Percentiles rank a stretch among this genome's conserved stretches.
These are phyloP conservation scores for Anagyrus pseudococci DNA, from an alignment of 2,888 invertebrate species.

Conservation along the genomic window DNA sequence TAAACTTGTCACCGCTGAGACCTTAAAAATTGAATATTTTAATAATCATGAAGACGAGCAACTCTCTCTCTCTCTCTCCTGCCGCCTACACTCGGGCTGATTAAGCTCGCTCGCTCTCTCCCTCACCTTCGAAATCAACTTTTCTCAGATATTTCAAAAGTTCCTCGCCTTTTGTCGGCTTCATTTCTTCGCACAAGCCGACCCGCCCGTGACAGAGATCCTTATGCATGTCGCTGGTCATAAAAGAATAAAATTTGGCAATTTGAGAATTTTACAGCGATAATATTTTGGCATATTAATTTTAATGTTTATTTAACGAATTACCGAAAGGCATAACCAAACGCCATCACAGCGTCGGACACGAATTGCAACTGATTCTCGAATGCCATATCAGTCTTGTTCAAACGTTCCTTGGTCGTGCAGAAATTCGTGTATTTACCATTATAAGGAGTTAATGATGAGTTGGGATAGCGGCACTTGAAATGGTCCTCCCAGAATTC, in stretches of 20 bases:
- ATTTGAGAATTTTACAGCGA: no score
- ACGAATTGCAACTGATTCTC: constrained; percentile 96
- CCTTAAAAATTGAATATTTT: constrained; percentile 65
- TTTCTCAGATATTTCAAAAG: constrained; percentile 83
- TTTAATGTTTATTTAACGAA: not conserved
- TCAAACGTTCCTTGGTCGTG: constrained; percentile 79
- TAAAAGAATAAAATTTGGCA: constrained; percentile 5
- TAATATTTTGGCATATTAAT: not conserved
- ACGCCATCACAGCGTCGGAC: constrained; percentile 94
- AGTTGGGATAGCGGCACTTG: constrained; percentile 83
- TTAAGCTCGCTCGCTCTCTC: no score
- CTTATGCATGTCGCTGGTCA: constrained; percentile 81
- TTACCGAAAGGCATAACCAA: constrained; percentile 86
- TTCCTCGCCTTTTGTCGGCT: constrained; percentile 86
- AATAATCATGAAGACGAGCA: not conserved
- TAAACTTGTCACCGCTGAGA: constrained; percentile 86
- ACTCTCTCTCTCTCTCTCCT: not conserved
- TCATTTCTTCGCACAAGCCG: constrained; percentile 88
- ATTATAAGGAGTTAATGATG: constrained; percentile 84
- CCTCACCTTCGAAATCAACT: constrained; percentile 84
- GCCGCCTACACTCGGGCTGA: no score
- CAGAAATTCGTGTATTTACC: constrained; percentile 73
- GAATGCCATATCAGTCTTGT: constrained; percentile 80
- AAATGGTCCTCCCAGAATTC: constrained; percentile 97
- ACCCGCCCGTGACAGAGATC: constrained; percentile 77